A percentile compares a stretch with the other conserved stretches of the same genome.
These are phyloP conservation scores for Sinocyclocheilus grahami DNA, from an alignment of 2,113 vertebrate genomes.

Conservation along the genomic window DNA sequence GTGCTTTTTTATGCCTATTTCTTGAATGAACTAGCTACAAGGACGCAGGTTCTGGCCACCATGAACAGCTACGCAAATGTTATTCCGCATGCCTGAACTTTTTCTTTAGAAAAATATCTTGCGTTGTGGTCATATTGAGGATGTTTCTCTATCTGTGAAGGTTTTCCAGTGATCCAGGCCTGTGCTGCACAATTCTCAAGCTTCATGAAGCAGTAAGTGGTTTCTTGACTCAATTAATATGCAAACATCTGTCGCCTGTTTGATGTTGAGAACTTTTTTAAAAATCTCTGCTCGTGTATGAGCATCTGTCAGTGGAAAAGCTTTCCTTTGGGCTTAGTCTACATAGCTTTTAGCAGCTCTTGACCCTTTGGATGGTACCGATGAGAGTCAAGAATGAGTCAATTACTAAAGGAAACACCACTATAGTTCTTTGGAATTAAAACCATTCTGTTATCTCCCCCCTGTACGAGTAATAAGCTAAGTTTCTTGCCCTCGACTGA, in stretches of 20 bases:
- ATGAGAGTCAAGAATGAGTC: constrained; percentile 57
- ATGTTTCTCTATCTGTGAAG: constrained; percentile 22
- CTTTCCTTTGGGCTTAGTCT: constrained; percentile 57
- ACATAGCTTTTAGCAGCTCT: constrained; percentile 70
- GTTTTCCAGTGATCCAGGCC: constrained; percentile 36
- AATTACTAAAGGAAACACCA: constrained; percentile 56
- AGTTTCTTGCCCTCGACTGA: background rate
- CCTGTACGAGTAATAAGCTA: background rate
- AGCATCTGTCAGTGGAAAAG: constrained; percentile 64
- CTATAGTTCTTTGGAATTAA: background rate
- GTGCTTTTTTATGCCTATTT: background rate
- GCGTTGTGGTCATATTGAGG: background rate
- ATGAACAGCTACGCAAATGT: background rate
- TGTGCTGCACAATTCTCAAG: constrained; percentile 63
- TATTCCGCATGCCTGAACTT: background rate
- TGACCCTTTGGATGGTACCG: constrained; percentile 62
- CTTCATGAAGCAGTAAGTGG: constrained; percentile 53
- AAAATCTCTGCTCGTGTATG: constrained; percentile 49
- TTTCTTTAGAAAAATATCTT: constrained; percentile 5
- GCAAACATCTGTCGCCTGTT: constrained; percentile 73
- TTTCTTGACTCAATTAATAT: constrained; percentile 67
- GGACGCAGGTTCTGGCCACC: background rate
- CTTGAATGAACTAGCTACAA: constrained; percentile 1
- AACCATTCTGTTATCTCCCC: constrained; percentile 5
- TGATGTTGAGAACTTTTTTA: constrained; percentile 56